Percentiles rank a stretch among this genome's conserved stretches.
phyloP scores from a whole-genome alignment of 1,140 invertebrate species.

The Araneus ventricosus region DNA sequence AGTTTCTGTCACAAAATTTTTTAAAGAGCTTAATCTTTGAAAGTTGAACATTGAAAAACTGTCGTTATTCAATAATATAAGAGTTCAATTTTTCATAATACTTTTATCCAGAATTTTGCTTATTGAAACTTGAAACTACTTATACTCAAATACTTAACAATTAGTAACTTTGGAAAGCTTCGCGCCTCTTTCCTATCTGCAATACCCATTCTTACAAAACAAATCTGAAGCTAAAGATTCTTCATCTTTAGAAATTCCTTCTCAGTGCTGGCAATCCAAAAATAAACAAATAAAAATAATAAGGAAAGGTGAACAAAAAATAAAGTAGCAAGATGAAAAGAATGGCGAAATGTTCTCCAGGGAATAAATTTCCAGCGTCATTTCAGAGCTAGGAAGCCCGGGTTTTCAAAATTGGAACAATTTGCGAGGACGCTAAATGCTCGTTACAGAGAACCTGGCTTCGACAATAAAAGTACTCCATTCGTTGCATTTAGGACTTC shows the following conservation, averaged over 20 bases:
- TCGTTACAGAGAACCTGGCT: constrained; percentile 70
- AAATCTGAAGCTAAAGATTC: background rate
- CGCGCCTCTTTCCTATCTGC: too few species aligned
- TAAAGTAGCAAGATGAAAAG: background rate
- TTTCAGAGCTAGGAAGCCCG: constrained; percentile 29
- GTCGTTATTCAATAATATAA: too few species aligned
- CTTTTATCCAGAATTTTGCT: too few species aligned
- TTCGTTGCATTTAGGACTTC: constrained; percentile 64
- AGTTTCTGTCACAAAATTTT: too few species aligned
- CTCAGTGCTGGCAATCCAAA: background rate
- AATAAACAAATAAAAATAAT: background rate
- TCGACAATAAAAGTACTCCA: constrained; percentile 71
- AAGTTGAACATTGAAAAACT: too few species aligned
- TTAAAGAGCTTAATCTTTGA: too few species aligned
- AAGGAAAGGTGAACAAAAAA: background rate
- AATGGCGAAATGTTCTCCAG: constrained; percentile 11
- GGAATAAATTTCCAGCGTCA: constrained; percentile 69
- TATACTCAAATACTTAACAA: too few species aligned
- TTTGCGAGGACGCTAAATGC: constrained; percentile 74
- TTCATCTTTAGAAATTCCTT: background rate
- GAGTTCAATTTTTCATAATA: too few species aligned
- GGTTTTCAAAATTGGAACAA: constrained; percentile 74
- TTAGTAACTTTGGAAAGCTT: too few species aligned
- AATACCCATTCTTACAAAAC: background rate
- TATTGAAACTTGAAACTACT: too few species aligned